phyloP scores from a whole-genome alignment of 2,113 vertebrate species.

The Phoenicopterus ruber region DNA sequence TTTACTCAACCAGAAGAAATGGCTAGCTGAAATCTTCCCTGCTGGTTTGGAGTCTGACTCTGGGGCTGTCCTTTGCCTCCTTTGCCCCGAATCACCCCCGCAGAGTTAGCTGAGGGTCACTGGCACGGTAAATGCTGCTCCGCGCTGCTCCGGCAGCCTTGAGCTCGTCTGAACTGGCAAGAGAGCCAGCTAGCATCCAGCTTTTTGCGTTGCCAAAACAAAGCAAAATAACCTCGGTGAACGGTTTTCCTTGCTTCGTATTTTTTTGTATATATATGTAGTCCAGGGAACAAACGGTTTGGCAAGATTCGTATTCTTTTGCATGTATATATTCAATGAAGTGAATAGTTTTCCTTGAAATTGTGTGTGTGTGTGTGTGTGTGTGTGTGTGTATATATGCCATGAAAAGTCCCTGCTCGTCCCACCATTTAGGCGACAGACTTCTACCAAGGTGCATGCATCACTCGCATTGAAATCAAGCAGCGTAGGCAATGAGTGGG shows the following conservation, averaged over 20 bases:
- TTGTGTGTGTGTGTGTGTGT: not conserved
- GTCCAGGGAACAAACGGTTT: not conserved
- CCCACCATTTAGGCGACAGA: not conserved
- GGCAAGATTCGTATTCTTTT: not conserved
- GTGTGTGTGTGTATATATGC: fast-evolving
- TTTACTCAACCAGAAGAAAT: not conserved
- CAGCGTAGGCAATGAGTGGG: fast-evolving
- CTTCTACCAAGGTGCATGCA: not conserved
- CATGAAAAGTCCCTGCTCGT: not conserved
- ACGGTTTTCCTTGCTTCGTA: not conserved
- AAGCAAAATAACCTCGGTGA: not conserved
- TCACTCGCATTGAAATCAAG: not conserved
- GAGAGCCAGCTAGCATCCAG: not conserved
- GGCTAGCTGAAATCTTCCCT: not conserved
- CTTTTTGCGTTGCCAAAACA: slow-evolving; percentile 29
- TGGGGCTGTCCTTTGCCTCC: not conserved
- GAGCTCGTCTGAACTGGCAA: not conserved
- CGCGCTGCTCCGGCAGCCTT: not conserved
- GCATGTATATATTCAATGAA: not conserved
- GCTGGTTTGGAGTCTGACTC: not conserved
- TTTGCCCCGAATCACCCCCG: not conserved
- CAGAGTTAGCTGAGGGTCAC: not conserved
- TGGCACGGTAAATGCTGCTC: not conserved
- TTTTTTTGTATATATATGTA: not conserved
- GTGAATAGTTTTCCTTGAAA: not conserved